Base-by-base conservation (phyloP, 2,797 vertebrate genomes). In the Phaenicophaeus curvirostris region DNA sequence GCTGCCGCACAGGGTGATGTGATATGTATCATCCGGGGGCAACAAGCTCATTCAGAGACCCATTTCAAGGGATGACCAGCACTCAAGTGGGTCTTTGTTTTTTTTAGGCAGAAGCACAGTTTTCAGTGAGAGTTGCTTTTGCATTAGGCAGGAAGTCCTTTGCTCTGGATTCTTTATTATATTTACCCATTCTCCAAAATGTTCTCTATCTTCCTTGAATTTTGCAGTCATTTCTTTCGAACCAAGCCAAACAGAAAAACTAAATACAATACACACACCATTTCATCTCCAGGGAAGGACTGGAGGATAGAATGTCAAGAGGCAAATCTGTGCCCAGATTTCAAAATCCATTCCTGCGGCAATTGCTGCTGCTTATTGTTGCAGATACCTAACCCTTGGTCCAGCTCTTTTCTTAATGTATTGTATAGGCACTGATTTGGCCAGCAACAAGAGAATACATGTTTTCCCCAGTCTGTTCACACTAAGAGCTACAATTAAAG, bases 401-500 rank as follows among this genome's bases (percentile, higher is more conserved):
- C 19, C 55, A 71, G 23, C 46, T 69, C 30, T 46, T 59, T 82
- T 17, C 91, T 87, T 65, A 90, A 95, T 83, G 54, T 72, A 76
- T 79, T 77, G 48, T 63, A 42, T 69, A 65, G 61, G 20, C 85
- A 69, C 48, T 92, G 95, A 94, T 95, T 93, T 85, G 51, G 25
- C 71, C 39, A 71, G 53, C 20, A 91, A 27, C 2, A 23, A 90
- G 68, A 48, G 46, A 24, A 77, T 35, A 55, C 75, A 15, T 16
- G 20, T 89, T 76, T 44, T 81, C 77, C 73, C 51, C 37, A 90
- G 58, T 57, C 31, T 80, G 28, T 68, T 93, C 50, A 35, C 53
- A 30, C 31, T 67, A 82, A 94, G 73, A 82, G 16, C 33, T 87
- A 66, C 72, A 88, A 57, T 79, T 96, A 84, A 93, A 96, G 87